Evolutionary conservation across 2,113 vertebrate genomes (phyloP).

Genomic region (Acanthisitta chloris): DNA sequence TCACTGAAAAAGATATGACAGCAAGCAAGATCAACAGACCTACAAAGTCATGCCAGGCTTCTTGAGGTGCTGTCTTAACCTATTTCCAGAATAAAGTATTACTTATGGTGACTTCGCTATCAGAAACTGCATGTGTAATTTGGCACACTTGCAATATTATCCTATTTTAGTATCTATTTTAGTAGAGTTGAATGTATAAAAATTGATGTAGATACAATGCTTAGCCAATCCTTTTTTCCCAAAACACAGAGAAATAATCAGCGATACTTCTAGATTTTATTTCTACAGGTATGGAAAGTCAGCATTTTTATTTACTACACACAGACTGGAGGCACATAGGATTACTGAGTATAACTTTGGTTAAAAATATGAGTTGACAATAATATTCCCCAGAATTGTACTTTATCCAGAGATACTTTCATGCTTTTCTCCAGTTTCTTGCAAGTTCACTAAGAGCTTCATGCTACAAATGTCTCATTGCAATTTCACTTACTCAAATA

Average conservation of each 20-base stretch:
- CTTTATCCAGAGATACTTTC: not conserved
- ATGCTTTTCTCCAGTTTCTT: not conserved
- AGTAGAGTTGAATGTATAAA: not conserved
- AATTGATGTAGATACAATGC: not conserved
- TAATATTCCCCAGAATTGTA: not conserved
- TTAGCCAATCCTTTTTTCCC: not conserved
- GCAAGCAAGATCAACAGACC: not conserved
- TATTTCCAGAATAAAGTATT: not conserved
- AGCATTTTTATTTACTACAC: not conserved
- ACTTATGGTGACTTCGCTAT: not conserved
- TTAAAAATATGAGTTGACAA: not conserved
- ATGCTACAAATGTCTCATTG: not conserved
- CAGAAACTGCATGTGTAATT: not conserved
- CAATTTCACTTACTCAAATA: not conserved
- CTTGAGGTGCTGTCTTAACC: not conserved
- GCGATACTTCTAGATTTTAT: not conserved
- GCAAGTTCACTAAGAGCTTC: not conserved
- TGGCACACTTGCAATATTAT: not conserved
- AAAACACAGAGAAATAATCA: not conserved
- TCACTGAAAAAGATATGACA: not conserved
- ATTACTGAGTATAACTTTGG: not conserved
- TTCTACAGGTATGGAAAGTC: not conserved
- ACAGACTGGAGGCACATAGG: not conserved
- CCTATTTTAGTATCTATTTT: too few relatives aligned
- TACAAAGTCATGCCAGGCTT: not conserved